phyloP scores from a whole-genome alignment of 1,140 invertebrate species.

The Dreissena polymorpha region DNA sequence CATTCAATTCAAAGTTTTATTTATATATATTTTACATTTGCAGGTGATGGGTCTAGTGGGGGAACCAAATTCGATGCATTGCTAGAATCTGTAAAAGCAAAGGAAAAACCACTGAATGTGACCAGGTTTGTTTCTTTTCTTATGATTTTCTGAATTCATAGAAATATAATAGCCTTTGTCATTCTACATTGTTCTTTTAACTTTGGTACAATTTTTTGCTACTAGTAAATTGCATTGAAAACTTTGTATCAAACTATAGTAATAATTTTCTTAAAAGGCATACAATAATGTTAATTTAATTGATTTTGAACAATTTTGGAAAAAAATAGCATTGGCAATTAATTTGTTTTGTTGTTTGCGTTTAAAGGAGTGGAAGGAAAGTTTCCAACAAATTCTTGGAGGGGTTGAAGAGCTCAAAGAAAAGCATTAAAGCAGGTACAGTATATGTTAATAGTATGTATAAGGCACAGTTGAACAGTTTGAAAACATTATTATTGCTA shows the following conservation, averaged over 20 bases:
- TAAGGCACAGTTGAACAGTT: not conserved
- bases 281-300: too few species aligned
- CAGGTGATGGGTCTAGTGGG: conserved; percentile 47
- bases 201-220: not conserved
- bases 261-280: too few species aligned
- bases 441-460: not conserved
- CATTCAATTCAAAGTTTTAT: too few species aligned
- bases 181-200: not conserved
- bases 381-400: conserved; percentile 19
- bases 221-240: too few species aligned
- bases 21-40: not conserved
- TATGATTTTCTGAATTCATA: conserved; percentile 5
- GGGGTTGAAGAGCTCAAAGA: conserved; percentile 26
- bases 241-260: too few species aligned
- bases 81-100: conserved; percentile 1
- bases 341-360: too few species aligned
- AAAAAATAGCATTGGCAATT: too few species aligned
- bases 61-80: conserved; percentile 40
- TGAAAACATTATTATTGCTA: not conserved
- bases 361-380: conserved; percentile 28
- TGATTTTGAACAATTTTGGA: too few species aligned
- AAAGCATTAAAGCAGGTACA: conserved; percentile 20
- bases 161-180: not conserved
- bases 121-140: conserved; percentile 12
- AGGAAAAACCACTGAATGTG: not conserved